A percentile compares a stretch with the other conserved stretches of the same genome.
These are phyloP conservation scores for Zaprionus africanus DNA, from an alignment of 1,140 invertebrate species.

Conservation along the genomic window DNA sequence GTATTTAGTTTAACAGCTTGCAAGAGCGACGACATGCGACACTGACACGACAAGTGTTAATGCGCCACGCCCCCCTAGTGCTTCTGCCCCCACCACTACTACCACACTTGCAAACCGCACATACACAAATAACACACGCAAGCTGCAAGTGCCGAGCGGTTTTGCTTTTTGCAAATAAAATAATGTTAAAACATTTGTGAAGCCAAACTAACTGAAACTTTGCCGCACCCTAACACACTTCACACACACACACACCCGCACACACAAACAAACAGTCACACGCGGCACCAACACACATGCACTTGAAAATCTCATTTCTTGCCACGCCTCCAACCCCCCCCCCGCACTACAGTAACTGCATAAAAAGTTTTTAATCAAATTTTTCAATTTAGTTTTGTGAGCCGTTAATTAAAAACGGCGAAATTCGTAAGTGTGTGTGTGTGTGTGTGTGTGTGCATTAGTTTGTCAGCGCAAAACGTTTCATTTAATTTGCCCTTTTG, in stretches of 20 bases:
- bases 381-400: slow-evolving; percentile 77
- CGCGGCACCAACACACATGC: slow-evolving; percentile 34
- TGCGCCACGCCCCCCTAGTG: slow-evolving; percentile 61
- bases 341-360: slow-evolving; percentile 21
- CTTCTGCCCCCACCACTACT: slow-evolving; percentile 12
- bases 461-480: slow-evolving; percentile 44
- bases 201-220: slow-evolving; percentile 79
- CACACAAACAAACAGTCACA: slow-evolving; percentile 11
- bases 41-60: slow-evolving; percentile 82
- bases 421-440: slow-evolving; percentile 28
- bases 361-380: slow-evolving; percentile 81
- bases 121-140: slow-evolving; percentile 1
- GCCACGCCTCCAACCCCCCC: slow-evolving; percentile 19
- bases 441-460: not conserved
- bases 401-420: slow-evolving; percentile 76
- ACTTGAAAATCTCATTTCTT: slow-evolving; percentile 78
- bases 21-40: slow-evolving; percentile 75
- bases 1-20: slow-evolving; percentile 79
- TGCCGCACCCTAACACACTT: slow-evolving; percentile 43
- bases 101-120: slow-evolving; percentile 5
- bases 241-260: slow-evolving; percentile 14
- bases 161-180: slow-evolving; percentile 69
- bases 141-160: slow-evolving; percentile 41
- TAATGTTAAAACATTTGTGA: slow-evolving; percentile 79
- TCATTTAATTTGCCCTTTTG: slow-evolving; percentile 56